Conservation (phyloP, 1,140 invertebrate species). For the Streblospio benedicti region DNA sequence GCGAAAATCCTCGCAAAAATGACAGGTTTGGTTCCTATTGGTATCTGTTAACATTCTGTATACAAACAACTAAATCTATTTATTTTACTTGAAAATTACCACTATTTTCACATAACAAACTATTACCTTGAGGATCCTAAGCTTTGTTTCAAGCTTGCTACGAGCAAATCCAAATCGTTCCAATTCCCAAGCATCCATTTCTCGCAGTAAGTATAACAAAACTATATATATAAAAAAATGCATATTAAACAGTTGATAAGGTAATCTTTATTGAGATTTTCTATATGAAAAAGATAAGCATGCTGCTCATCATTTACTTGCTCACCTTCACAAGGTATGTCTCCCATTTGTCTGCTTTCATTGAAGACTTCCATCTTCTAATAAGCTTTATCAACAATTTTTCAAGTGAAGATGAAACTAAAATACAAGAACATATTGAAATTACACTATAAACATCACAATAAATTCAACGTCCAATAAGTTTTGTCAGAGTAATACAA, state of each 20-base stretch:
- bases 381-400: slow-evolving; percentile 83
- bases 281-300: not conserved
- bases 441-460: no score
- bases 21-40: not conserved
- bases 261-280: slow-evolving; percentile 1
- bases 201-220: slow-evolving; percentile 78
- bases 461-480: no score
- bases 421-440: slow-evolving; percentile 46
- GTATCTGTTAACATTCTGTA: not conserved
- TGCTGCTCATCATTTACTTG: not conserved
- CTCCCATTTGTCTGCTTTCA: slow-evolving; percentile 83
- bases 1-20: not conserved
- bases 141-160: slow-evolving; percentile 74
- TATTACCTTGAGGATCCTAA: slow-evolving; percentile 73
- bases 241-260: not conserved
- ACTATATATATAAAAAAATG: slow-evolving; percentile 47
- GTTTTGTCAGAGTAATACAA: no score
- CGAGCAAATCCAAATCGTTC: slow-evolving; percentile 93
- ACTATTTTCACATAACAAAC: not conserved
- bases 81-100: not conserved
- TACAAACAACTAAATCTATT: not conserved
- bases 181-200: slow-evolving; percentile 90
- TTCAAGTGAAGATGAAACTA: slow-evolving; percentile 68
- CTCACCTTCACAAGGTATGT: slow-evolving; percentile 65
- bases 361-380: slow-evolving; percentile 73